Evolutionary conservation across 2,797 vertebrate species (phyloP).

Genomic region (Sebastes trivittatus): DNA sequence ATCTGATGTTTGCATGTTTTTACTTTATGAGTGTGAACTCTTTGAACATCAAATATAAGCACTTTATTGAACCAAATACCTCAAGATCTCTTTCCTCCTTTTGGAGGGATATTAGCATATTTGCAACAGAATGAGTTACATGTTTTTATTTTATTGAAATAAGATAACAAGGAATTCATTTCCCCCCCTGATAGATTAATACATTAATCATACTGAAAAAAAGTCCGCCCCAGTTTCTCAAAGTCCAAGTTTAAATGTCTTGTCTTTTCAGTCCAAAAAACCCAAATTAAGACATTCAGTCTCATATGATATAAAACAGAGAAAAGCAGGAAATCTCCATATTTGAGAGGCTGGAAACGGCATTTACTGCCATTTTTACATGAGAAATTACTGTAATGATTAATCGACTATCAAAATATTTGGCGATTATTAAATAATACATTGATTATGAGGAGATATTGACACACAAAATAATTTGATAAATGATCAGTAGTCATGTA

Average conservation of each 20-base stretch:
- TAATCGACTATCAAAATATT: too few relatives aligned
- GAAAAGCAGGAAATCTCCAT: too few relatives aligned
- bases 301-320: too few relatives aligned
- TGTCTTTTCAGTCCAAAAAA: accelerated
- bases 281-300: too few relatives aligned
- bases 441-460: background rate
- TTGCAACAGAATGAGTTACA: background rate
- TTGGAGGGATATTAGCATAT: background rate
- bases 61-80: too few relatives aligned
- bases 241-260: too few relatives aligned
- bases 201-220: too few relatives aligned
- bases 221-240: too few relatives aligned
- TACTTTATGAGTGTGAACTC: accelerated
- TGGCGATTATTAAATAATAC: background rate
- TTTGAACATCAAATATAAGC: background rate
- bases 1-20: background rate
- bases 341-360: too few relatives aligned
- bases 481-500: background rate
- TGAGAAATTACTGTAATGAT: too few relatives aligned
- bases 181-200: too few relatives aligned
- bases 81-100: background rate
- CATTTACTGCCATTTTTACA: too few relatives aligned
- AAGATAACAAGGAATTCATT: background rate
- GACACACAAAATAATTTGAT: background rate
- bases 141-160: background rate